Evolutionary conservation across 2,797 vertebrate genomes (phyloP).

Genomic region (Crax fasciolata): DNA sequence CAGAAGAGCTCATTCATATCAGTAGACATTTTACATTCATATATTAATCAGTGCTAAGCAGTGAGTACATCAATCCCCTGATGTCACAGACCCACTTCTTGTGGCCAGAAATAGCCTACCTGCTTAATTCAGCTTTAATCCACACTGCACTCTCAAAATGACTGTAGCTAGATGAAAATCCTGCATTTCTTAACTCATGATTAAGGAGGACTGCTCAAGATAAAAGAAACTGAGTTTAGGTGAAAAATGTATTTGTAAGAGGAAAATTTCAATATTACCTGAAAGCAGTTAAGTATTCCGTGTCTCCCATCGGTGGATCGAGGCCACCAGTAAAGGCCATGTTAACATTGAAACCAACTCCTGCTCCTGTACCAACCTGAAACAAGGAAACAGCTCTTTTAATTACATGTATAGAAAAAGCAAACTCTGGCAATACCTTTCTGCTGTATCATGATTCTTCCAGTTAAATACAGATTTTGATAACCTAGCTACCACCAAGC

Average conservation of each 20-base stretch:
- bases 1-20: not conserved
- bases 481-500: not conserved
- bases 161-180: not conserved
- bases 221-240: not conserved
- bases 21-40: not conserved
- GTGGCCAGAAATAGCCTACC: not conserved
- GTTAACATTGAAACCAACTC: constrained; percentile 95
- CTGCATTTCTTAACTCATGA: not conserved
- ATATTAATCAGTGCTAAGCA: not conserved
- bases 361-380: constrained; percentile 92
- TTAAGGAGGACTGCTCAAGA: rapidly evolving
- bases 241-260: not conserved
- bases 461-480: not conserved
- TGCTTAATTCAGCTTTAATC: not conserved
- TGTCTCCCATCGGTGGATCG: constrained; percentile 94
- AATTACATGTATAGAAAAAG: not conserved
- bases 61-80: not conserved
- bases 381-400: not conserved
- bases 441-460: not conserved
- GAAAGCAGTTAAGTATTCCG: constrained; percentile 95
- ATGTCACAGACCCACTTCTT: not conserved
- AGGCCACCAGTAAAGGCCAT: constrained; percentile 97
- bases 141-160: not conserved
- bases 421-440: not conserved
- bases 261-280: constrained; percentile 83